Evolutionary conservation across 1,140 invertebrate species (phyloP).

Genomic region (Drosophila watanabei): DNA sequence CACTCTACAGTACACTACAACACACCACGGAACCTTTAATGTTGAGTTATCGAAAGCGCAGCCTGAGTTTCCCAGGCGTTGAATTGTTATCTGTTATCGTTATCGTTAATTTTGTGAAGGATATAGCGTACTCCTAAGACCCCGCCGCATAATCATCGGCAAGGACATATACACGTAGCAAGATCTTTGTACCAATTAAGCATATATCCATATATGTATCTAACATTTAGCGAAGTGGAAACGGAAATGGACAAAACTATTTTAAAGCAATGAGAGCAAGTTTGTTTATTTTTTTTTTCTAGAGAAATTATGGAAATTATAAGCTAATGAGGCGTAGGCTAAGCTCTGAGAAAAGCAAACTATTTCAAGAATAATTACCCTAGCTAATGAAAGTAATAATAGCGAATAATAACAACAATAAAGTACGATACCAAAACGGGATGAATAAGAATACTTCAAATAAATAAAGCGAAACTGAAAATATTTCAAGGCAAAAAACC

Average conservation of each 20-base stretch:
- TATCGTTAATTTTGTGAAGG: conserved; percentile 59
- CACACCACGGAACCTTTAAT: conserved; percentile 1
- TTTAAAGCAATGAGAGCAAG: conserved; percentile 70
- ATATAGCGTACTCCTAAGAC: conserved; percentile 56
- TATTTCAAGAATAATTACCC: conserved; percentile 51
- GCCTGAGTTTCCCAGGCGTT: conserved; percentile 34
- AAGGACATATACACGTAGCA: conserved; percentile 24
- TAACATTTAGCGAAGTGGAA: conserved; percentile 12
- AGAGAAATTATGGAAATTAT: conserved; percentile 49
- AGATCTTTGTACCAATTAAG: conserved; percentile 40
- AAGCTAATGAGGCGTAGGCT: conserved; percentile 38
- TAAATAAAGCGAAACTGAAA: conserved; percentile 73
- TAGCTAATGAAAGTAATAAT: conserved; percentile 46
- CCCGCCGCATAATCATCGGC: conserved; percentile 43
- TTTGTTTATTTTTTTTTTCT: conserved; percentile 65
- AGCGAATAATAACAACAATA: conserved; percentile 40
- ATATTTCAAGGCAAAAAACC: conserved; percentile 69
- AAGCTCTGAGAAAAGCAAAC: conserved; percentile 43
- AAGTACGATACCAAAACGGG: conserved; percentile 29
- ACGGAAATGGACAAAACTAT: conserved; percentile 47
- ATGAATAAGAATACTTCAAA: conserved; percentile 62
- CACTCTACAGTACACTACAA: neutral
- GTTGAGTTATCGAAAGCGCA: conserved; percentile 39
- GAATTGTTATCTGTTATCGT: conserved; percentile 53
- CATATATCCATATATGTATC: conserved; percentile 23